phyloP scores from a whole-genome alignment of 2,888 invertebrate genomes.

The Drosophila emarginata region DNA sequence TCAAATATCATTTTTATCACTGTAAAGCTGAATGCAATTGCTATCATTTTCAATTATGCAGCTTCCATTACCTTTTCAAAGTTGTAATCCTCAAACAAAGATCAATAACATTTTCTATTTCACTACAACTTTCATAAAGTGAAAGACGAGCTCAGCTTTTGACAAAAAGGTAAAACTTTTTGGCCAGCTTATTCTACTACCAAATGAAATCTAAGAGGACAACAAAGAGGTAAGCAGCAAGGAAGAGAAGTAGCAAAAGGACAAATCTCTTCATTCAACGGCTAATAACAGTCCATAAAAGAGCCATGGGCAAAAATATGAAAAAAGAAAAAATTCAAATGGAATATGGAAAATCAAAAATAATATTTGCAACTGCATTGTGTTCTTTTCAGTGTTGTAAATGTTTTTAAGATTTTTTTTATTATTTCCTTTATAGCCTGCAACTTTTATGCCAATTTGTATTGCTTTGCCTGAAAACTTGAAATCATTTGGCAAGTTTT shows the following conservation, averaged over 20 bases:
- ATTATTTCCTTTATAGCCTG: neutral
- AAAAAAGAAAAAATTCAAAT: neutral
- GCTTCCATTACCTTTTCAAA: neutral
- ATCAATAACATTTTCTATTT: neutral
- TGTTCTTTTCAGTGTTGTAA: neutral
- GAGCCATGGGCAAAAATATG: neutral
- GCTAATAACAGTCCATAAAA: constrained; percentile 13
- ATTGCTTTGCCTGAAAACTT: neutral
- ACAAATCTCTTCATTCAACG: neutral
- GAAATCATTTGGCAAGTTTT: constrained; percentile 4
- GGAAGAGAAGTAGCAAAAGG: neutral
- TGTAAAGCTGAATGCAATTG: neutral
- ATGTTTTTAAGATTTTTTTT: neutral
- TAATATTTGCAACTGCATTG: constrained; percentile 17
- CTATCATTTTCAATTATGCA: neutral
- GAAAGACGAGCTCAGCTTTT: neutral
- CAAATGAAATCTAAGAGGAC: neutral
- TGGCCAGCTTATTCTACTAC: neutral
- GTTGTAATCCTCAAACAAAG: neutral
- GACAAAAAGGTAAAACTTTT: constrained; percentile 16
- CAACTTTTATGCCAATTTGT: neutral
- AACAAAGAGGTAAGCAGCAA: neutral
- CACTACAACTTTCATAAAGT: neutral
- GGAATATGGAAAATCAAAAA: constrained; percentile 17
- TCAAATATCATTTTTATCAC: neutral